These are phyloP conservation scores for Pitangus sulphuratus DNA, from an alignment of 2,797 vertebrate species.

Conservation along the genomic window DNA sequence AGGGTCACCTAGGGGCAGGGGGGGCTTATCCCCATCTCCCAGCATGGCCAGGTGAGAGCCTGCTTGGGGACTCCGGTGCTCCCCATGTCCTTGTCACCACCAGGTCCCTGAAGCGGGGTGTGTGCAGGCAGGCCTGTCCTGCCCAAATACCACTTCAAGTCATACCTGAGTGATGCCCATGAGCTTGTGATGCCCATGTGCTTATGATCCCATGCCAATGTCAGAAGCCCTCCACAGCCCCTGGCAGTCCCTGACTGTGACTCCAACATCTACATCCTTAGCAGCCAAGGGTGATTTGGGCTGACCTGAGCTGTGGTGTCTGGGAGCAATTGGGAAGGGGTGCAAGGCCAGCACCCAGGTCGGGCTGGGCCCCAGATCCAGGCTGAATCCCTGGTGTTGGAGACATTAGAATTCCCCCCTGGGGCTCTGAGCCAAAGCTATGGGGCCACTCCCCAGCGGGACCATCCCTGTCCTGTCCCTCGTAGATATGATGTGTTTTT, in stretches of 20 bases:
- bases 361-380: not conserved
- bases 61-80: not conserved
- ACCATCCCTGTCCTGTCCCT: not conserved
- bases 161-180: not conserved
- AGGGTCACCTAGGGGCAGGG: not conserved
- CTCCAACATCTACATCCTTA: not conserved
- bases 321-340: not conserved
- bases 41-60: not conserved
- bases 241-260: not conserved
- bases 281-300: not conserved
- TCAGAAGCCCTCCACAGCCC: not conserved
- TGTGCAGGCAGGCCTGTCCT: not conserved
- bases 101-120: not conserved
- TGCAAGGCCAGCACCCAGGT: not conserved
- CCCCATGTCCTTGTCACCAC: not conserved
- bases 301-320: rapidly evolving
- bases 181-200: not conserved
- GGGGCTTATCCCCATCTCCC: not conserved
- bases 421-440: not conserved
- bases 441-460: rapidly evolving
- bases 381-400: not conserved
- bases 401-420: not conserved
- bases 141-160: rapidly evolving
- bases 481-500: not conserved
- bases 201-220: not conserved